Evolutionary conservation across 2,113 vertebrate species (phyloP), one percentile per base, ranked within the genome.

Genomic region (Oreochromis tanganicae): DNA sequence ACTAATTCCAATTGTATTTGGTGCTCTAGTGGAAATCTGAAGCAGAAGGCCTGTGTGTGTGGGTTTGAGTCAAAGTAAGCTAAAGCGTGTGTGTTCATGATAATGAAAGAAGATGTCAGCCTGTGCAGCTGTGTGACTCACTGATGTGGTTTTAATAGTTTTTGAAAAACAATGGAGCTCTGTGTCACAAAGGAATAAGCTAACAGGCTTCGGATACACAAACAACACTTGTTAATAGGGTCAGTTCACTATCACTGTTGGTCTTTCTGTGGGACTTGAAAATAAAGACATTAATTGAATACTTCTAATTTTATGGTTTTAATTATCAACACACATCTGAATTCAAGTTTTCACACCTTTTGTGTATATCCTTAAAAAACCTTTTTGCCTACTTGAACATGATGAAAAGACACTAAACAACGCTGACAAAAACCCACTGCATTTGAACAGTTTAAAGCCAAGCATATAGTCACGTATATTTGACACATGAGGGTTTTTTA

Each of bases 61-160:
- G 68, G 68, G 68, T 73, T 46, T 73, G 68, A 73, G 68, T 73
- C 68, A 27, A 46, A 73, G 66, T 1, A 71, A 71, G 68, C 41
- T 46, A 27, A 73, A 73, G 68, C 8, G 9, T 34, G 73, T 79
- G 73, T 52, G 73, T 79, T 52, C 46, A n/a, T 34, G 73, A 52
- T 79, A 79, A 79, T 79, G 73, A 73, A 73, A 73, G 68, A 27
- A 79, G 27, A 79, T 52, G 46, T 79, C 46, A 52, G 29, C 46
- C 27, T n/a, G 73, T 79, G 73, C 46, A 79, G 73, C 73, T 52
- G 73, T 79, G 73, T 79, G 73, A 79, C 73, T 79, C 73, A 79
- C 73, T 73, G 68, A 73, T 73, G 68, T 73, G 68, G 38, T 73
- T 73, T 73, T 79, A 79, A 79, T 79, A 79, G 73, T 52, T 79